Conservation (phyloP, 1,140 invertebrate genomes). For the Rhopalosiphum maidis region DNA sequence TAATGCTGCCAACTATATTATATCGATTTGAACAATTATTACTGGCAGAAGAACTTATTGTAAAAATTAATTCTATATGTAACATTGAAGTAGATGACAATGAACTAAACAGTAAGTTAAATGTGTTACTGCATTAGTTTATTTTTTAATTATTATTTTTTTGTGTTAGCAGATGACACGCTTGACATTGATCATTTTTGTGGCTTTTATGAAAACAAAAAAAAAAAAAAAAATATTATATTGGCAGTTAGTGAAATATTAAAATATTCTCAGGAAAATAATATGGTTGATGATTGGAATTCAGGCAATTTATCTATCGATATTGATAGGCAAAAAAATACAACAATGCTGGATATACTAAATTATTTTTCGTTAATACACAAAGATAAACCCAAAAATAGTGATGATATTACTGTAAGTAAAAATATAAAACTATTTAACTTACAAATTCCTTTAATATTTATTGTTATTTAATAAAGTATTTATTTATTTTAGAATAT, state of each 20-base stretch:
- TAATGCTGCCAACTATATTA: slow-evolving; percentile 87
- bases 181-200: neutral
- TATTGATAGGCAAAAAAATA: slow-evolving; percentile 39
- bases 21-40: slow-evolving; percentile 79
- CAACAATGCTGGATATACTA: neutral
- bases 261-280: neutral
- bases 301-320: neutral
- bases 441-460: neutral
- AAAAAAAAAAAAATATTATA: neutral
- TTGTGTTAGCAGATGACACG: slow-evolving; percentile 59
- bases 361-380: slow-evolving; percentile 3
- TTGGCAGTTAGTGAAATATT: neutral
- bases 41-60: slow-evolving; percentile 80
- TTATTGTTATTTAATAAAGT: too few species aligned
- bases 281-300: neutral
- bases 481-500: neutral
- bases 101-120: neutral
- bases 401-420: neutral
- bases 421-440: neutral
- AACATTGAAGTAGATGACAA: neutral
- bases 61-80: slow-evolving; percentile 65
- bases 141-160: too few species aligned
- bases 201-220: neutral
- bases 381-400: neutral
- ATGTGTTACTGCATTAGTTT: neutral